phyloP scores from a whole-genome alignment of 2,888 invertebrate species.

The Crematogaster levior region DNA sequence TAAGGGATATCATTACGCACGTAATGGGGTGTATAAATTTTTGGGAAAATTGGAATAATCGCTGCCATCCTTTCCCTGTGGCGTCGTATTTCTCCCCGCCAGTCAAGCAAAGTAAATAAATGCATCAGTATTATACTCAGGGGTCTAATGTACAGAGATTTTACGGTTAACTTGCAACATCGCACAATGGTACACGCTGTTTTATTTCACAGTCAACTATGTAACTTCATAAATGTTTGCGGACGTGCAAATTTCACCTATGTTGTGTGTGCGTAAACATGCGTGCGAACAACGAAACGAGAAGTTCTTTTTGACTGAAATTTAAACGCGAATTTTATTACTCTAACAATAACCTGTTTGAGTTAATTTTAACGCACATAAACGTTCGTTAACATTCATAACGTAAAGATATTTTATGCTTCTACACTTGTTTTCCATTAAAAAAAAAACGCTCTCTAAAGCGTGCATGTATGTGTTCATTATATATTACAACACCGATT shows the following conservation, averaged over 20 bases:
- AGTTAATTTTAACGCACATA: constrained; percentile 7
- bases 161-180: constrained; percentile 44
- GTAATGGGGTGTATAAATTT: constrained; percentile 29
- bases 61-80: constrained; percentile 30
- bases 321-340: neutral
- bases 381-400: neutral
- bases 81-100: constrained; percentile 36
- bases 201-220: constrained; percentile 38
- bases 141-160: constrained; percentile 38
- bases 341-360: neutral
- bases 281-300: neutral
- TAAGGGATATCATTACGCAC: constrained; percentile 11
- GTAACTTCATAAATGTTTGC: constrained; percentile 25
- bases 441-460: neutral
- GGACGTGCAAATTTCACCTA: neutral
- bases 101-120: constrained; percentile 50
- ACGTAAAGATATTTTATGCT: neutral
- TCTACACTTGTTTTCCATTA: neutral
- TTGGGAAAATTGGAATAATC: constrained; percentile 42
- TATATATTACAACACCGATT: neutral
- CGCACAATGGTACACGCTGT: constrained; percentile 15
- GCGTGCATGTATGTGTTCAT: no score
- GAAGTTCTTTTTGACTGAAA: neutral
- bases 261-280: neutral
- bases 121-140: constrained; percentile 47